Evolutionary conservation across 37 sponge, comb jelly and placozoan species (phyloP), one percentile per base, ranked within the genome.

Genomic region (Aphrocallistes beatrix): DNA sequence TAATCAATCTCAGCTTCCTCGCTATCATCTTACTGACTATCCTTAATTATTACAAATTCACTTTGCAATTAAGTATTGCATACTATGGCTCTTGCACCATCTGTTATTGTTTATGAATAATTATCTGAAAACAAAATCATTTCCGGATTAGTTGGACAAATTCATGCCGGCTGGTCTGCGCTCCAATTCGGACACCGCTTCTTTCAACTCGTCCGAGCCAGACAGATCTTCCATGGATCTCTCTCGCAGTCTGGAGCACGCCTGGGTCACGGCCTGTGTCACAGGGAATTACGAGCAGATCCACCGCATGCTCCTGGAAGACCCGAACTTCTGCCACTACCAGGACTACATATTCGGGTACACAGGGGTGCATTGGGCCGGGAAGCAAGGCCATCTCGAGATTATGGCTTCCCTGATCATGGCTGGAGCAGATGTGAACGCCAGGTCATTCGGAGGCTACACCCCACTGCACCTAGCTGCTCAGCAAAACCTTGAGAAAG

Each of bases 241-340:
- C 21, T 32, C 32, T 60, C 8, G 75, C 3, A 60, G 21, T 28
- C 21, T 60, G 6, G 75, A 60, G 21, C 75, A 60, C n/a, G 75
- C 75, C n/a, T 60, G 75, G 75, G 75, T 60, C 6, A 60, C 75
- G 8, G 75, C 75, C 25, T 60, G 75, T 60, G 75, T 60, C n/a
- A 60, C 75, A 8, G 75, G 75, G 10, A 60, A 60, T 13, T 19
- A 60, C n/a, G 75, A 60, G n/a, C 75, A 60, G 21, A 60, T 60
- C 8, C 75, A 60, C 34, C 10, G 75, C 10, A 60, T 60, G 75
- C 21, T 60, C 3, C 75, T 60, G n/a, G 75, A 60, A 60, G 75
- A 60, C n/a, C n/a, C 75, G 10, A 60, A 60, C 34, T 60, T 19
- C 75, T 60, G 75, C n/a, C 75, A 60, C 75, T 60, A 60, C 34